Evolutionary conservation across 2,797 vertebrate species (phyloP).

Genomic region (Tokudaia tokunoshimensis): DNA sequence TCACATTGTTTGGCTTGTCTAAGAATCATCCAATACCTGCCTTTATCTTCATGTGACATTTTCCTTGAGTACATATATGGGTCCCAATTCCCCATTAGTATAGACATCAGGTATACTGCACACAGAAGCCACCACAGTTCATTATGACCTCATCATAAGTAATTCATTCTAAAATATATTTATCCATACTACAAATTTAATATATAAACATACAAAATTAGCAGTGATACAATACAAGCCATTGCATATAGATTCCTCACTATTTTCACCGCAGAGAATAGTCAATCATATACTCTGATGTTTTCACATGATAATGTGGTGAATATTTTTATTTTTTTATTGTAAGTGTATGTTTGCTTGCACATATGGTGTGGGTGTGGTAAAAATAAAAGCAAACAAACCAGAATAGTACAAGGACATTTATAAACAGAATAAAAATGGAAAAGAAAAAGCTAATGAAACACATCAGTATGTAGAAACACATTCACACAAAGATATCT

Average conservation of each 20-base stretch:
- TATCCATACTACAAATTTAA: not conserved
- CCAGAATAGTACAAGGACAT: not conserved
- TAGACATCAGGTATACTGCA: not conserved
- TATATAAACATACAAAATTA: not conserved
- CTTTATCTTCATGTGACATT: not conserved
- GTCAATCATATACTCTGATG: not conserved
- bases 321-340: not conserved
- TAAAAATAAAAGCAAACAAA: not conserved
- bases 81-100: not conserved
- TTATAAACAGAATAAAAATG: not conserved
- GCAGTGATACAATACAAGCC: not conserved
- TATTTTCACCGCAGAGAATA: not conserved
- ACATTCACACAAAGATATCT: not conserved
- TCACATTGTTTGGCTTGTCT: not conserved
- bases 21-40: not conserved
- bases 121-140: not conserved
- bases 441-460: not conserved
- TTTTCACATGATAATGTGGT: not conserved
- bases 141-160: not conserved
- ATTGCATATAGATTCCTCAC: not conserved
- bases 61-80: not conserved
- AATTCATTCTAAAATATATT: not conserved
- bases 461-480: not conserved
- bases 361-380: not conserved
- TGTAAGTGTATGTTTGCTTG: not conserved